Evolutionary conservation across 2,113 vertebrate genomes (phyloP), one percentile per base, ranked within the genome.

Genomic region (Phycodurus eques): DNA sequence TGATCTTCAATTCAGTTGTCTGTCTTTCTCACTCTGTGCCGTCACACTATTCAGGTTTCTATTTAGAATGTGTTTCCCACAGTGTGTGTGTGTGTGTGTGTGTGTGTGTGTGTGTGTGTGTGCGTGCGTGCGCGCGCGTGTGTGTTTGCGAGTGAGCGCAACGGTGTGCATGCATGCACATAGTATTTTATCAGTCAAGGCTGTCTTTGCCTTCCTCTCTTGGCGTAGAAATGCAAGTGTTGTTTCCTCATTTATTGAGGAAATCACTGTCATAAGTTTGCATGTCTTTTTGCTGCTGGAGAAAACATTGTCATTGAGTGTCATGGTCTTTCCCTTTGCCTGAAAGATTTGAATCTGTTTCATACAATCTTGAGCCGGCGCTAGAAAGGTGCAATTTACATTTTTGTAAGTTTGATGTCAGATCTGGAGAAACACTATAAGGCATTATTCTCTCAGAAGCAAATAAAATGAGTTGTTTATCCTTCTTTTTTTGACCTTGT

Each of bases 141-240:
- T 27, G 64, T 64, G 68, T 68, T 14, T 72, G 68, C 73, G 70
- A 68, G 42, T 27, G 42, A 74, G 72, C 73, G 74, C 47, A 62
- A 73, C 56, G 51, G 80, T 43, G 66, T 80, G 85, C 80, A 78
- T 80, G 81, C 75, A 70, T 27, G 27, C 27, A 27, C 61, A 35
- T 87, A 74, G 85, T 87, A 75, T 89, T 86, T 86, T 89, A 88
- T 86, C 86, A 78, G 82, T 83, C 84, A 76, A 74, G 75, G 73
- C 65, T 74, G 81, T 78, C 78, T 85, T 75, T 88, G 68, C 80
- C 66, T 80, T 61, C 64, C 47, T 82, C 80, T 90, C 82, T 71
- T 57, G 61, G 83, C 78, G 75, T 65, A 77, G 80, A 82, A 64
- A 82, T 84, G 78, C 80, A 61, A 83, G 78, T 74, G 73, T 71